Evolutionary conservation across 2,797 vertebrate genomes (phyloP).

Genomic region (Staurois parvus): DNA sequence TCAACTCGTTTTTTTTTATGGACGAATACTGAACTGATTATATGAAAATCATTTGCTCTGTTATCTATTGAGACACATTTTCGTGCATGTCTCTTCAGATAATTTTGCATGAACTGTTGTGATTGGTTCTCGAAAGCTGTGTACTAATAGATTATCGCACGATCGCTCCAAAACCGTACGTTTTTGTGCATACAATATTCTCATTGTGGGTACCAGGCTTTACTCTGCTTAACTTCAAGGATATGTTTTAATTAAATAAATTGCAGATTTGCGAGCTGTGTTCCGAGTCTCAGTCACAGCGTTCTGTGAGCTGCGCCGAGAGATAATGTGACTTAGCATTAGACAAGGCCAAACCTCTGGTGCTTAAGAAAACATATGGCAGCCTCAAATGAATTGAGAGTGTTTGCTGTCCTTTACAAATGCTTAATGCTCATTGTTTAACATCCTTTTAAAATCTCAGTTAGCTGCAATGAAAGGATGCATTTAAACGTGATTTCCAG

Average conservation of each 20-base stretch:
- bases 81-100: too few species aligned
- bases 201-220: too few species aligned
- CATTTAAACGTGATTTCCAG: slow-evolving; percentile 1
- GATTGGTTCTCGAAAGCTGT: too few species aligned
- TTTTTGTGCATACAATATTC: too few species aligned
- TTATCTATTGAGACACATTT: too few species aligned
- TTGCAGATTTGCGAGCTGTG: neutral
- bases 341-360: slow-evolving; percentile 3
- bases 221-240: neutral
- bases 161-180: too few species aligned
- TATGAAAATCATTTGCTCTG: too few species aligned
- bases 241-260: neutral
- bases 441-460: slow-evolving; percentile 35
- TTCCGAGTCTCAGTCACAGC: neutral
- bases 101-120: too few species aligned
- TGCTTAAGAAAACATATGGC: slow-evolving; percentile 39
- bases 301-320: neutral
- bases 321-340: slow-evolving; percentile 4
- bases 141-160: too few species aligned
- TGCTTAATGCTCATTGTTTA: slow-evolving; percentile 28
- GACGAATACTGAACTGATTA: too few species aligned
- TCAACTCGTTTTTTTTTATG: too few species aligned
- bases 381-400: slow-evolving; percentile 23
- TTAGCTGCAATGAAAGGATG: slow-evolving; percentile 6
- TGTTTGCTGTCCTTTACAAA: slow-evolving; percentile 29